A percentile compares a stretch with the other conserved stretches of the same genome.
Evolutionary conservation across 2,888 invertebrate species (phyloP).

Genomic region (Dorcus hopei): DNA sequence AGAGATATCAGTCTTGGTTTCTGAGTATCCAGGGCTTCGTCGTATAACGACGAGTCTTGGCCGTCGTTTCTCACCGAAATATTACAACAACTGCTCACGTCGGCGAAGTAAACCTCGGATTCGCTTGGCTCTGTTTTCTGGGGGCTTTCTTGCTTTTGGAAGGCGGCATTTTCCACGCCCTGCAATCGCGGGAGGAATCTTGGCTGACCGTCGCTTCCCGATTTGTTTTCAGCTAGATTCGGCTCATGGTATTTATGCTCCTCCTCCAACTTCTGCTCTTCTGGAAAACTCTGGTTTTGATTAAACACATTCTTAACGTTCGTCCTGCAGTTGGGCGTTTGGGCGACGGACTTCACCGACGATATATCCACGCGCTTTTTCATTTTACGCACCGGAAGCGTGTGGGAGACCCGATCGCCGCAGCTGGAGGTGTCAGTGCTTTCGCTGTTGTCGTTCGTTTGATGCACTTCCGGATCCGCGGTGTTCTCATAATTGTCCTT

Average conservation of each 20-base stretch:
- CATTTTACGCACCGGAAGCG: constrained; percentile 55
- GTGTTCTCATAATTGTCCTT: constrained; percentile 58
- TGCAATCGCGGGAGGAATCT: constrained; percentile 54
- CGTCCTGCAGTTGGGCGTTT: constrained; percentile 37
- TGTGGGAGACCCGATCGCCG: constrained; percentile 53
- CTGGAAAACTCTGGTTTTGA: constrained; percentile 32
- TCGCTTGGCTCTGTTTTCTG: constrained; percentile 63
- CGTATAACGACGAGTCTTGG: constrained; percentile 58
- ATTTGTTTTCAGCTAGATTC: constrained; percentile 31
- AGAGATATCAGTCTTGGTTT: constrained; percentile 43
- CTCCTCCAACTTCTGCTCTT: constrained; percentile 31
- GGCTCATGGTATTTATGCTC: constrained; percentile 48
- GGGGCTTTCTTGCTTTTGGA: constrained; percentile 68
- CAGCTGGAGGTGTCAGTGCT: constrained; percentile 49
- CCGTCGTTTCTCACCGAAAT: constrained; percentile 61
- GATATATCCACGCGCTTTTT: constrained; percentile 55
- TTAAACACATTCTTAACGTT: constrained; percentile 51
- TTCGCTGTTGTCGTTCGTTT: constrained; percentile 48
- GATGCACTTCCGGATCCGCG: constrained; percentile 46
- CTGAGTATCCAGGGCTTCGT: constrained; percentile 53
- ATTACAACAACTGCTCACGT: constrained; percentile 81
- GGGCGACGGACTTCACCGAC: constrained; percentile 47
- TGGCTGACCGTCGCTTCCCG: constrained; percentile 36
- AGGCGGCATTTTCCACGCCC: constrained; percentile 74
- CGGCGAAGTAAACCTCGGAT: constrained; percentile 82